Evolutionary conservation across 2,888 invertebrate genomes (phyloP), one percentile per base, ranked within the genome.

Genomic region (Chymomyza amoena): DNA sequence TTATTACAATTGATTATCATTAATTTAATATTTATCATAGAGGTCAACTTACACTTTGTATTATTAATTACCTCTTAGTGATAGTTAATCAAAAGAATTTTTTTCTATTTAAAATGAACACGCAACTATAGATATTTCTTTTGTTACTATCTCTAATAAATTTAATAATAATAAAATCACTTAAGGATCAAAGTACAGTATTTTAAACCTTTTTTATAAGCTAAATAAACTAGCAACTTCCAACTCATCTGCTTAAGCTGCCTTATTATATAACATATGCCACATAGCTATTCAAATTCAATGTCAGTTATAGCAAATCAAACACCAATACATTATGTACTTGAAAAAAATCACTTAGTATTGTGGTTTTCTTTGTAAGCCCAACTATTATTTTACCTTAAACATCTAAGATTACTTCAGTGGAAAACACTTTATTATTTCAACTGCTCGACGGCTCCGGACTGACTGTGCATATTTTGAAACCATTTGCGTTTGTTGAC

Each of bases 401-500:
- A 10, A 10, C 39, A 13, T 45, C 39, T 45, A 45, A 45, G 0
- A 45, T 45, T 36, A 60, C 56, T 70, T 73, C 52, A 50, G 15
- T n/a, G 32, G 51, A 25, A 62, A 45, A 63, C 63, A 51, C 39
- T 64, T 66, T 32, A 20, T 57, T 45, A 54, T 16, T 20, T 9
- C 54, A 16, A 54, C 54, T 18, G 54, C 5, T 20, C 6, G 15
- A 5, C 54, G 20, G 20, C 54, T 54, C 9, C 20, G n/a, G n/a
- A 7, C 39, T 45, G 39, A 45, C 39, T 45, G 39, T 13, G 39
- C 39, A 10, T 4, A 45, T 51, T 51, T 15, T 16, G 51, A 16
- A n/a, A 18, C 2, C 18, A n/a, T 68, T 72, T 75, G 70, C 66
- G 62, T 62, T 68, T 67, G 69, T 79, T 84, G 87, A 77, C 76